Percentiles rank a stretch among this genome's conserved stretches.
Conservation (phyloP, 2,113 vertebrate genomes). For the Orthonyx spaldingii region DNA sequence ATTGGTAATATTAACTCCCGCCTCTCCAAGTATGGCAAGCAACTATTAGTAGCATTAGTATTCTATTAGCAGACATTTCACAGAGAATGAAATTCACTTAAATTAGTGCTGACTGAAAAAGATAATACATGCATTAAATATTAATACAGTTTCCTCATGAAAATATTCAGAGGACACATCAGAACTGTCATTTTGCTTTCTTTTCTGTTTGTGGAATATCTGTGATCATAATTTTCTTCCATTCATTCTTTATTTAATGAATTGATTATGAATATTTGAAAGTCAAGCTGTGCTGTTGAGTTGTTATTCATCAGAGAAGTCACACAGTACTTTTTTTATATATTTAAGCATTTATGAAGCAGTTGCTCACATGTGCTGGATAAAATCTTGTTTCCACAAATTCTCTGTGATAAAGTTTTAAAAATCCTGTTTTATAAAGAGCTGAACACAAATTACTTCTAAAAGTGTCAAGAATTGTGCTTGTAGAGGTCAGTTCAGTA, state of each 20-base stretch:
- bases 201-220: slow-evolving; percentile 45
- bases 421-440: background rate
- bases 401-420: background rate
- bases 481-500: background rate
- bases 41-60: slow-evolving; percentile 8
- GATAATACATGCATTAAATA: slow-evolving; percentile 21
- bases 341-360: slow-evolving; percentile 19
- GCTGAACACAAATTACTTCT: background rate
- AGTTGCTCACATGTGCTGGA: background rate
- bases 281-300: slow-evolving; percentile 38
- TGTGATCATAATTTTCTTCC: slow-evolving; percentile 23
- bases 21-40: slow-evolving; percentile 4
- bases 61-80: slow-evolving; percentile 17
- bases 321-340: background rate
- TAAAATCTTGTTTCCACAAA: background rate
- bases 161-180: slow-evolving; percentile 50
- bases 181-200: slow-evolving; percentile 36
- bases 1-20: background rate
- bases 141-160: slow-evolving; percentile 32
- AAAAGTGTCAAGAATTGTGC: background rate
- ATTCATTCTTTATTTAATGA: slow-evolving; percentile 55
- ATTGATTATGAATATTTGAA: slow-evolving; percentile 56
- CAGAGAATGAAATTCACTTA: background rate
- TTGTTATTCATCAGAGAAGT: slow-evolving; percentile 40
- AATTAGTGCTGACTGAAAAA: slow-evolving; percentile 11